A percentile compares a stretch with the other conserved stretches of the same genome.
Conservation (phyloP, 1,140 invertebrate species). For the Nylanderia fulva region DNA sequence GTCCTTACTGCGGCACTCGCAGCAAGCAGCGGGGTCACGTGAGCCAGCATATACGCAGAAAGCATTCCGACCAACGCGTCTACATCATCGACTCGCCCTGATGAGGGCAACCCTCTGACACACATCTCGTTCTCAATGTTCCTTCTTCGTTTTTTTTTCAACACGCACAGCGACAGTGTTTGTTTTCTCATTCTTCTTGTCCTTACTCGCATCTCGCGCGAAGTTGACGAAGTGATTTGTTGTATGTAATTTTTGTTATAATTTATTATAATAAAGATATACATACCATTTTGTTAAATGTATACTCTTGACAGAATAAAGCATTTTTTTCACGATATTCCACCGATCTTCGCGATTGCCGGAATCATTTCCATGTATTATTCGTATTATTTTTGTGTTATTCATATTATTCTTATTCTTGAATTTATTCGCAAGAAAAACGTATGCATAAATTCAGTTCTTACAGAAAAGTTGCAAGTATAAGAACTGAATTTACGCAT, state of each 20-base stretch:
- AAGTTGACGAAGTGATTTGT: background rate
- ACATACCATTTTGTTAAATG: constrained; percentile 18
- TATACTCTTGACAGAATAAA: constrained; percentile 64
- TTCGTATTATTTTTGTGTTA: background rate
- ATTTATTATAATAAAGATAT: background rate
- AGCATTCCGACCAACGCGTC: constrained; percentile 80
- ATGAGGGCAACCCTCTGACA: constrained; percentile 4
- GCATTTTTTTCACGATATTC: constrained; percentile 36
- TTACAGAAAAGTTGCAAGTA: too few relatives aligned
- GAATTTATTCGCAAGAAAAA: too few relatives aligned
- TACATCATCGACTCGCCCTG: constrained; percentile 82
- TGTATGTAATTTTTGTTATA: constrained; percentile 11
- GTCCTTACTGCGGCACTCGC: constrained; percentile 87
- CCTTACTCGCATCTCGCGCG: background rate
- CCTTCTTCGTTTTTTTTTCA: background rate
- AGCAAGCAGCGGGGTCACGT: constrained; percentile 87
- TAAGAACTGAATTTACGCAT: too few relatives aligned
- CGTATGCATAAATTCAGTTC: too few relatives aligned
- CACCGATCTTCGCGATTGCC: background rate
- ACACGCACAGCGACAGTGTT: background rate
- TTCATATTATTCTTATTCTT: too few relatives aligned
- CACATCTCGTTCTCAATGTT: background rate
- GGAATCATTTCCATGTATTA: constrained; percentile 22
- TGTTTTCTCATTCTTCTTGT: background rate
- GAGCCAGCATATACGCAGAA: constrained; percentile 85